Evolutionary conservation across 2,888 invertebrate genomes (phyloP), one percentile per base, ranked within the genome.

Genomic region (Hermodice carunculata): DNA sequence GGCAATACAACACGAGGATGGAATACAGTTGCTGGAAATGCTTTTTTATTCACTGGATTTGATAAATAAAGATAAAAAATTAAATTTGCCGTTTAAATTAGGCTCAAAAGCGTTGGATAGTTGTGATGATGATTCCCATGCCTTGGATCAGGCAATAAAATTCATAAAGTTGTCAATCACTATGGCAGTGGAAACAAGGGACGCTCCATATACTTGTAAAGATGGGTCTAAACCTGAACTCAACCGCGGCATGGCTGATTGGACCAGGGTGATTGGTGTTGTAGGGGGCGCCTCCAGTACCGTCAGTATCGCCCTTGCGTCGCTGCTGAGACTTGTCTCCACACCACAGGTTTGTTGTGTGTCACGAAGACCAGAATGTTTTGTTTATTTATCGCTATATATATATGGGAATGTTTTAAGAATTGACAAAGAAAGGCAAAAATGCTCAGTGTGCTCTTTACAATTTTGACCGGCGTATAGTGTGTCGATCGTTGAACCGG

Each of bases 21-120:
- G 92, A 19, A 89, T 92, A 64, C 91, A 92, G 77, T 88, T 91
- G 3, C 84, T 92, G 65, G 92, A 92, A 77, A 91, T 91, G 1
- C 89, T 92, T 88, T 83, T 92, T 3, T 91, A 89, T 84, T 90
- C 91, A 3, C 83, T 92, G 31, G 90, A 91, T 73, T 89, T 89
- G 75, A 91, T 92, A 65, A 92, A 92, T 84, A 88, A 90, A 76
- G n/a, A n/a, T n/a, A n/a, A n/a, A n/a, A n/a, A n/a, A n/a, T n/a
- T n/a, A n/a, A n/a, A n/a, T n/a, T n/a, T n/a, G n/a, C 91, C 91
- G 44, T 88, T 91, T 52, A 89, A 87, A 17, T 86, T 92, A 32
- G 91, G 91, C 0, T 89, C 89, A 0, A 82, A 90, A 42, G 89
- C 89, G 59, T 85, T 90, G 56, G 91, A 91, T 81, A 89, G 90